Evolutionary conservation across 2,113 vertebrate species (phyloP), one percentile per base, ranked within the genome.

Genomic region (Saguinus midas): DNA sequence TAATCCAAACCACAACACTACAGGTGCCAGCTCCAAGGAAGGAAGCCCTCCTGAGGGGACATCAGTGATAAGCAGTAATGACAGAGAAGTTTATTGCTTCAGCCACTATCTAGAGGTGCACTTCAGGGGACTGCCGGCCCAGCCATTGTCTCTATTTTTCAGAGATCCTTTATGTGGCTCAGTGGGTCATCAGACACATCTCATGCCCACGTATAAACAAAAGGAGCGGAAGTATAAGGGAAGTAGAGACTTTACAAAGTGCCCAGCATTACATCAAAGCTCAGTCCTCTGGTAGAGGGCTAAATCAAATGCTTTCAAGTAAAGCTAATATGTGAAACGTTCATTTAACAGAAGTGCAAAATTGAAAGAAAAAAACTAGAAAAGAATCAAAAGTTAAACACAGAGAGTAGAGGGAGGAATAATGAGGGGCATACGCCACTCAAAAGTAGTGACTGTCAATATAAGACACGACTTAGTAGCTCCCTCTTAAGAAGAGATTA

Each of bases 261-360:
- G 52, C 20, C 20, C 61, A 52, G 80, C 21, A 96, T 81, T 85
- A 87, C 57, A 94, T 94, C 94, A 94, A 97, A 97, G 84, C 57
- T 84, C n/a, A 66, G 35, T 93, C 83, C 57, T 86, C 85, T 32
- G 78, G 72, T 92, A 82, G 97, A 92, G 45, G 78, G n/a, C 88
- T 91, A 85, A 87, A 90, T 95, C 70, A 94, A 96, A 97, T 95
- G 37, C 84, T 97, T 97, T 90, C 87, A 87, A 96, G 75, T 79
- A 82, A 93, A 96, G 52, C 43, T 93, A 84, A 55, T 57, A 55
- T 88, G 66, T 82, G 85, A 95, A 97, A 85, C 16, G 12, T 87
- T 92, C 84, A 94, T 91, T 96, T 92, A 92, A 91, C 50, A 85
- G 21, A 95, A 90, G 48, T 75, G 32, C 12, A 90, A 92, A 96